phyloP scores from a whole-genome alignment of 2,888 invertebrate genomes.

The Apotomis capreana region DNA sequence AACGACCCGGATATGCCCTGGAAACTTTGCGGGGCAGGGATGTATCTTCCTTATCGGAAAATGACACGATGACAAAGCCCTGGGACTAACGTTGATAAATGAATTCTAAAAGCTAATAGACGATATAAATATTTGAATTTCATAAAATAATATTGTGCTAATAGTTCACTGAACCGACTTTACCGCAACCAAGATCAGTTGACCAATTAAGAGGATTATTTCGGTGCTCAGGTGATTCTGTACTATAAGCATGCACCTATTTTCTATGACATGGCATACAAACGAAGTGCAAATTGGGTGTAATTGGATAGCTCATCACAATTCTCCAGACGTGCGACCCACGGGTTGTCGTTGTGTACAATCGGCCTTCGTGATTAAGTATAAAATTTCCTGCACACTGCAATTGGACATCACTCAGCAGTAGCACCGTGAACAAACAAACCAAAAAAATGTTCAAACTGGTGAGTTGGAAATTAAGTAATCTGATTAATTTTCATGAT shows the following conservation, averaged over 20 bases:
- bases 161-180: not conserved
- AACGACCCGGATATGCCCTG: no score
- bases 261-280: no score
- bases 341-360: conserved; percentile 20
- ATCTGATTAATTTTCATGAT: not conserved
- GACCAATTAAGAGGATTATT: conserved; percentile 15
- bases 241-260: no score
- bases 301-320: conserved; percentile 10
- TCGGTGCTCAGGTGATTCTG: not conserved
- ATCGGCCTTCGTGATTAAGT: conserved; percentile 35
- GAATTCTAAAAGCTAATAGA: no score
- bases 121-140: not conserved
- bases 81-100: no score
- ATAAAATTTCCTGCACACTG: conserved; percentile 43
- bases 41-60: no score
- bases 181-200: not conserved
- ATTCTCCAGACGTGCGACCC: conserved; percentile 29
- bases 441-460: conserved; percentile 53
- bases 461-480: conserved; percentile 44
- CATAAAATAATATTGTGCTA: not conserved
- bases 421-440: conserved; percentile 40
- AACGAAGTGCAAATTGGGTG: not conserved
- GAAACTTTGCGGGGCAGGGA: no score
- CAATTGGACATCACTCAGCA: conserved; percentile 45
- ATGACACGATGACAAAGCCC: no score